Conservation (phyloP, 1,140 invertebrate species). For the Drosophila nigromelanica region DNA sequence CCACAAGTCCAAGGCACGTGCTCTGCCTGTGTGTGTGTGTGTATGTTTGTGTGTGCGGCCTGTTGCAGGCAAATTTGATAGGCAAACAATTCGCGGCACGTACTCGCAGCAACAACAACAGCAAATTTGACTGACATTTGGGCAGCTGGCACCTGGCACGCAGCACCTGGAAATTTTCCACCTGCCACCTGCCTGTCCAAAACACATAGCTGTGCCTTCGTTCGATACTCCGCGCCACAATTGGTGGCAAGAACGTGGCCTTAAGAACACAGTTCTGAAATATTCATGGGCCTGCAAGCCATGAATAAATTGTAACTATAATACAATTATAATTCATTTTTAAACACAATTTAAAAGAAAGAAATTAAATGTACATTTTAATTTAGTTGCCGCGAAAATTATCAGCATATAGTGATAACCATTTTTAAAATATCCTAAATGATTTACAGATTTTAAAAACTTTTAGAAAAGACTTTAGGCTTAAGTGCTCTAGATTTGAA, state of each 20-base stretch:
- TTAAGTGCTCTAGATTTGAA: no score
- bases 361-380: no score
- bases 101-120: conserved; percentile 25
- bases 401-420: no score
- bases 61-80: conserved; percentile 63
- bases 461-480: no score
- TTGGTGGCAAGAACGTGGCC: neutral
- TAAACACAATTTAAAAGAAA: no score
- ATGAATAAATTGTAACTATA: conserved; percentile 4
- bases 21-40: conserved; percentile 12
- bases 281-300: conserved; percentile 12
- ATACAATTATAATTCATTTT: no score
- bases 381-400: no score
- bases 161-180: conserved; percentile 31
- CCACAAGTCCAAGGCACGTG: conserved; percentile 38
- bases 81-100: conserved; percentile 73
- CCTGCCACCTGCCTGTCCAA: conserved; percentile 15
- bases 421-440: no score
- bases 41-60: neutral
- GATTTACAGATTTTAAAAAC: no score
- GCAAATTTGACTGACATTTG: conserved; percentile 28
- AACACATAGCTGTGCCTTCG: conserved; percentile 6
- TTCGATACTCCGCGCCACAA: neutral
- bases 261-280: neutral
- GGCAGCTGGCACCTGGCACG: conserved; percentile 44